Conservation (phyloP, 2,113 vertebrate genomes). For the Macaca nemestrina region DNA sequence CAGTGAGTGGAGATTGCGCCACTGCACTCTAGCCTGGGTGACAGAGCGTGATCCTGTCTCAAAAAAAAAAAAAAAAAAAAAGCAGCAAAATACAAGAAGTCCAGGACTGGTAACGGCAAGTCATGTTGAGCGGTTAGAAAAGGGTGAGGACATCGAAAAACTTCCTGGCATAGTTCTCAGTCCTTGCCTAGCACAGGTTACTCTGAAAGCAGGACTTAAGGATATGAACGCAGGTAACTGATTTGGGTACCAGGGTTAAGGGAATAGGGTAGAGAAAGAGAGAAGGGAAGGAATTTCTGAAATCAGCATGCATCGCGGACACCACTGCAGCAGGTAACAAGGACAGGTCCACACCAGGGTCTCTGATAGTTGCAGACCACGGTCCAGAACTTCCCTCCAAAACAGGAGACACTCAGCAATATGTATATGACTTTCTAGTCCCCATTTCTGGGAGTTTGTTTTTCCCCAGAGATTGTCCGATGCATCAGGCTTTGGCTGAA, state of each 20-base stretch:
- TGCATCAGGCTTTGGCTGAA: background rate
- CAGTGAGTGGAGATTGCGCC: accelerated
- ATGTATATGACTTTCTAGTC: too few species aligned
- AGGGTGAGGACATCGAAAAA: background rate
- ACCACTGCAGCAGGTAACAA: background rate
- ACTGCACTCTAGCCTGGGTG: too few species aligned
- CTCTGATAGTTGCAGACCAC: background rate
- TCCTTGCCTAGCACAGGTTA: background rate
- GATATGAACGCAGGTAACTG: too few species aligned
- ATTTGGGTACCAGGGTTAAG: too few species aligned
- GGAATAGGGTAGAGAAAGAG: background rate
- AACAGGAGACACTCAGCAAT: background rate
- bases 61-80: background rate
- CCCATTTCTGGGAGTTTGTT: background rate
- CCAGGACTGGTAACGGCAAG: too few species aligned
- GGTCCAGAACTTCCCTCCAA: background rate
- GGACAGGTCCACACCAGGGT: background rate
- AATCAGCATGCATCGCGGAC: background rate
- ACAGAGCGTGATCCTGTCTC: too few species aligned
- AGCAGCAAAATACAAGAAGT: background rate
- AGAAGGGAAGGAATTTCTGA: background rate
- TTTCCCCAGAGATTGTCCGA: background rate
- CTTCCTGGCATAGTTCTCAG: background rate
- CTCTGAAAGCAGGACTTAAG: background rate
- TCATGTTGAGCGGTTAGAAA: background rate